phyloP scores from a whole-genome alignment of 2,888 invertebrate species.

The Micoletzkya japonica region DNA sequence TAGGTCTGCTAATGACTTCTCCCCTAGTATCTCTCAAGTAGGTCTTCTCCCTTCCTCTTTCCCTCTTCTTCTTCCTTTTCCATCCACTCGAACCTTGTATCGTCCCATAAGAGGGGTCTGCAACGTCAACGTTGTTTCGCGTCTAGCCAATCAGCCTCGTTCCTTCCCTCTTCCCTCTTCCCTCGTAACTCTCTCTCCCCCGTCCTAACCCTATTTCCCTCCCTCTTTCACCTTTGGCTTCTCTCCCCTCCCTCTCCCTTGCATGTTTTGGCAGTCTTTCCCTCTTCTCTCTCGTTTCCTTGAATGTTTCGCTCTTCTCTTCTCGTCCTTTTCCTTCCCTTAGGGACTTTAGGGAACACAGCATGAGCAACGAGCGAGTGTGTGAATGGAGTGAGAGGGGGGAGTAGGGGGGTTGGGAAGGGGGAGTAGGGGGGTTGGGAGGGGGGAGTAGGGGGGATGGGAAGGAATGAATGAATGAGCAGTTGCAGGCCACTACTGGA shows the following conservation, averaged over 20 bases:
- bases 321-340: background rate
- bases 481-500: conserved; percentile 62
- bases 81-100: background rate
- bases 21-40: background rate
- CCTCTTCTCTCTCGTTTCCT: background rate
- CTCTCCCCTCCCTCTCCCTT: background rate
- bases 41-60: background rate
- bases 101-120: too few relatives aligned
- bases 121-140: too few relatives aligned
- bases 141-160: background rate
- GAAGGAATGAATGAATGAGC: background rate
- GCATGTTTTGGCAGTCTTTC: background rate
- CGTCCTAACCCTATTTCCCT: background rate
- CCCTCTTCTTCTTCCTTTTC: conserved; percentile 1
- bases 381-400: background rate
- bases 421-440: background rate
- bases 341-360: conserved; percentile 1
- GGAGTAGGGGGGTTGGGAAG: background rate
- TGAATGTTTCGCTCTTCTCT: background rate
- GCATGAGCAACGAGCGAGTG: conserved; percentile 7
- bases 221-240: conserved; percentile 6
- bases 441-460: background rate
- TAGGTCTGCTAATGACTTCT: background rate
- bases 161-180: background rate
- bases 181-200: background rate